A percentile compares a stretch with the other conserved stretches of the same genome.
Conservation (phyloP, 2,888 invertebrate species). For the Stictocephala bisonia region DNA sequence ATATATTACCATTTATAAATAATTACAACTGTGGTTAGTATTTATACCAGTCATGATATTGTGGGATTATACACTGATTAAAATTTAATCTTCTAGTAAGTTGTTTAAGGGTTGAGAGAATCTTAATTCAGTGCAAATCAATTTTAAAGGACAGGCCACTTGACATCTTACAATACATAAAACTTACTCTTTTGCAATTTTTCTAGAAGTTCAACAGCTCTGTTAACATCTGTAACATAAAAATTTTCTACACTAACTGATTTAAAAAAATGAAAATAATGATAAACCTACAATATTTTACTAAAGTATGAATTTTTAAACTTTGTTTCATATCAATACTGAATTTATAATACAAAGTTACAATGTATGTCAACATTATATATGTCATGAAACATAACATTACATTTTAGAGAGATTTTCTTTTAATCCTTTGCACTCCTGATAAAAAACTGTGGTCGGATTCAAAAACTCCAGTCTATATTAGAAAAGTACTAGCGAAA, state of each 20-base stretch:
- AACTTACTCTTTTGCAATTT: conserved; percentile 88
- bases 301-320: conserved; percentile 12
- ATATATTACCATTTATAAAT: no score
- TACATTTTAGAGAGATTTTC: no score
- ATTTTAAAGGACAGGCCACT: neutral
- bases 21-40: no score
- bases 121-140: neutral
- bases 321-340: neutral
- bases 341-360: conserved; percentile 29
- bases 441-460: no score
- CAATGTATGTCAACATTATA: no score
- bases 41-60: no score
- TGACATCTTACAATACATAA: no score
- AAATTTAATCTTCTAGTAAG: neutral
- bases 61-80: no score
- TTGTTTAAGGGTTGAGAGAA: neutral
- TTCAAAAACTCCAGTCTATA: no score
- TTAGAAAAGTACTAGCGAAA: no score
- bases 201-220: conserved; percentile 94
- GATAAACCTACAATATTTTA: neutral
- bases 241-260: neutral
- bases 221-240: conserved; percentile 82
- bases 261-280: neutral
- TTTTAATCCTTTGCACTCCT: no score
- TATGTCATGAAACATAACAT: no score